A percentile compares a stretch with the other conserved stretches of the same genome.
phyloP scores from a whole-genome alignment of 1,140 invertebrate species.

The Nomia melanderi region DNA sequence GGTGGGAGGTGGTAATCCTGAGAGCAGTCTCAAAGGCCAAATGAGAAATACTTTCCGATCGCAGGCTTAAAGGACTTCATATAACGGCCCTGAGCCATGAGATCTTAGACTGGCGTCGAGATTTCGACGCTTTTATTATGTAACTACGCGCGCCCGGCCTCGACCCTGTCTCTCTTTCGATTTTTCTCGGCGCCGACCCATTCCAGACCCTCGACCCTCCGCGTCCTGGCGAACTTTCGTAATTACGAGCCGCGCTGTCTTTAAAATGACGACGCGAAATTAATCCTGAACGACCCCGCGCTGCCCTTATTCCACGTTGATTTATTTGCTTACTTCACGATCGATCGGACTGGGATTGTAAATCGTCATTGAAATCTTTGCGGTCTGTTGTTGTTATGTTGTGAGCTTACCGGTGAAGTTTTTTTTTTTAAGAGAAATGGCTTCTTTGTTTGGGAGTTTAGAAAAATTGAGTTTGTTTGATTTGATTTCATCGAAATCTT shows the following conservation, averaged over 20 bases:
- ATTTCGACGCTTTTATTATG: conserved; percentile 66
- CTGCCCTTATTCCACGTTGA: too few relatives aligned
- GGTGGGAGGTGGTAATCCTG: conserved; percentile 68
- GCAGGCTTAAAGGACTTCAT: conserved; percentile 71
- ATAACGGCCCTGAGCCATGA: conserved; percentile 62
- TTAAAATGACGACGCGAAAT: conserved; percentile 40
- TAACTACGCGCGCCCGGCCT: conserved; percentile 35
- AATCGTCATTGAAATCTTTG: too few relatives aligned
- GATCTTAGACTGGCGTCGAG: conserved; percentile 55
- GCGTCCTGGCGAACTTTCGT: conserved; percentile 5
- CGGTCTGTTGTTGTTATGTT: too few relatives aligned
- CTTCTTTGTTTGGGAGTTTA: too few relatives aligned
- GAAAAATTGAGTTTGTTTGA: too few relatives aligned
- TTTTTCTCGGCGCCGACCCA: too few relatives aligned
- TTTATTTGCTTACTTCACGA: too few relatives aligned
- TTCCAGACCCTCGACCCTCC: too few relatives aligned
- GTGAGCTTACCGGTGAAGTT: too few relatives aligned
- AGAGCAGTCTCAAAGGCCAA: conserved; percentile 74
- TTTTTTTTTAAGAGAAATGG: too few relatives aligned
- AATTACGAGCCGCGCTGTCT: conserved; percentile 36
- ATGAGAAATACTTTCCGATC: conserved; percentile 80
- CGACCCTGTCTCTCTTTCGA: conserved; percentile 36
- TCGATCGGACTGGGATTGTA: too few relatives aligned
- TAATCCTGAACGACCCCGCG: conserved; percentile 16
- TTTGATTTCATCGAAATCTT: too few relatives aligned